Percentiles rank a stretch among this genome's conserved stretches.
Evolutionary conservation across 1,140 invertebrate species (phyloP).

Genomic region (Patella vulgata): DNA sequence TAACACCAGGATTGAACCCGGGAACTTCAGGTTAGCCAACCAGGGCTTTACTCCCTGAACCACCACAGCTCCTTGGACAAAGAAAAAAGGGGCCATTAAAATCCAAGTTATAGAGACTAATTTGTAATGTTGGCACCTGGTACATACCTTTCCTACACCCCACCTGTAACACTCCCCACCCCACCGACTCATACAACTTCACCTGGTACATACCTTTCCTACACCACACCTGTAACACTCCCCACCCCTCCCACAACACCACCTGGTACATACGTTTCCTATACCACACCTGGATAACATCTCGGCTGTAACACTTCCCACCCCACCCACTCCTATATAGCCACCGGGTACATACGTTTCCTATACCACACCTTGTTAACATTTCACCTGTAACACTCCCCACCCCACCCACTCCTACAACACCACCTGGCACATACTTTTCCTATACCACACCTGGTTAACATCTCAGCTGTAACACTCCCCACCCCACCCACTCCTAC

Average conservation of each 20-base stretch:
- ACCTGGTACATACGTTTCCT: slow-evolving; percentile 95
- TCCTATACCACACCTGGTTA: slow-evolving; percentile 95
- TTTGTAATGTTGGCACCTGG: too few relatives aligned
- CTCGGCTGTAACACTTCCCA: slow-evolving; percentile 98
- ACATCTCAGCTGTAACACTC: slow-evolving; percentile 99
- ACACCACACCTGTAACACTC: slow-evolving; percentile 99
- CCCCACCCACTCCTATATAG: slow-evolving; percentile 98
- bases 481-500: slow-evolving; percentile 99
- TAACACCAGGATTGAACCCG: too few relatives aligned
- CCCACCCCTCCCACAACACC: slow-evolving; percentile 99
- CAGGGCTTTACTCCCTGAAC: too few relatives aligned
- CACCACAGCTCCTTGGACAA: too few relatives aligned
- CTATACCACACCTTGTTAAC: slow-evolving; percentile 96
- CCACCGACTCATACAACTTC: too few relatives aligned
- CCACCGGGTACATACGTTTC: too few relatives aligned
- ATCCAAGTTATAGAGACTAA: too few relatives aligned
- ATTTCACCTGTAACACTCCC: slow-evolving; percentile 99
- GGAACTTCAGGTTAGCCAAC: too few relatives aligned
- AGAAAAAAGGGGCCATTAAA: too few relatives aligned
- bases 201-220: slow-evolving; percentile 95
- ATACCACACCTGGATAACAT: slow-evolving; percentile 98
- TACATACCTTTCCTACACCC: slow-evolving; percentile 97
- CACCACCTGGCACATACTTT: too few relatives aligned
- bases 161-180: slow-evolving; percentile 99
- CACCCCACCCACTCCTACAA: slow-evolving; percentile 99